A percentile compares a stretch with the other conserved stretches of the same genome.
Conservation (phyloP, 2,888 invertebrate species). For the Adineta ricciae region DNA sequence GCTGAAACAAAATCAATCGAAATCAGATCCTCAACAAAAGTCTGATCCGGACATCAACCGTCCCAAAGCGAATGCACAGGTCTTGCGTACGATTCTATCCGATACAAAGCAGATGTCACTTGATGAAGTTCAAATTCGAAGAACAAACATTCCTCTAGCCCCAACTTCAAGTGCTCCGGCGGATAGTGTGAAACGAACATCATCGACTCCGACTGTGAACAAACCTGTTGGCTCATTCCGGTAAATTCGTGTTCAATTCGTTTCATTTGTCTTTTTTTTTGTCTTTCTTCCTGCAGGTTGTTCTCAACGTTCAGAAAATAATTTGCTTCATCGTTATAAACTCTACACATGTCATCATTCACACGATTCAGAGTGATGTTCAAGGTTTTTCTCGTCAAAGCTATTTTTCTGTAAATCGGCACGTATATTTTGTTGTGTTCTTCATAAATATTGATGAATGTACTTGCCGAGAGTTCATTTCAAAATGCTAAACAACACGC, state of each 20-base stretch:
- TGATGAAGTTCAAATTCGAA: neutral
- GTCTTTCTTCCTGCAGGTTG: neutral
- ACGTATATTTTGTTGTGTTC: too few species aligned
- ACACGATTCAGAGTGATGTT: too few species aligned
- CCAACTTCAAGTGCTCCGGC: neutral
- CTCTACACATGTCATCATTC: too few species aligned
- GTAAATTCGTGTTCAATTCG: neutral
- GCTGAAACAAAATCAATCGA: neutral
- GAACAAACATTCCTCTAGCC: neutral
- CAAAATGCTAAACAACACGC: too few species aligned
- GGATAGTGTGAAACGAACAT: neutral
- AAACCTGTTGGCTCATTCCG: neutral
- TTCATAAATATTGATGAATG: too few species aligned
- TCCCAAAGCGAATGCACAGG: neutral
- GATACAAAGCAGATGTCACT: neutral
- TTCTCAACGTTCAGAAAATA: neutral
- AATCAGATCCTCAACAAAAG: neutral
- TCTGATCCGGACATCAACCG: neutral
- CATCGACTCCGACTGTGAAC: neutral
- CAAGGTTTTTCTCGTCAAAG: too few species aligned
- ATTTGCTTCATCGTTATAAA: neutral
- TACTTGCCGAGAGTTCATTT: too few species aligned
- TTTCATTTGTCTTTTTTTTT: neutral
- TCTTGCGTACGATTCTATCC: neutral
- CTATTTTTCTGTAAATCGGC: too few species aligned